Base-by-base conservation (phyloP, 1,140 invertebrate species). In the Globodera ellingtonae region DNA sequence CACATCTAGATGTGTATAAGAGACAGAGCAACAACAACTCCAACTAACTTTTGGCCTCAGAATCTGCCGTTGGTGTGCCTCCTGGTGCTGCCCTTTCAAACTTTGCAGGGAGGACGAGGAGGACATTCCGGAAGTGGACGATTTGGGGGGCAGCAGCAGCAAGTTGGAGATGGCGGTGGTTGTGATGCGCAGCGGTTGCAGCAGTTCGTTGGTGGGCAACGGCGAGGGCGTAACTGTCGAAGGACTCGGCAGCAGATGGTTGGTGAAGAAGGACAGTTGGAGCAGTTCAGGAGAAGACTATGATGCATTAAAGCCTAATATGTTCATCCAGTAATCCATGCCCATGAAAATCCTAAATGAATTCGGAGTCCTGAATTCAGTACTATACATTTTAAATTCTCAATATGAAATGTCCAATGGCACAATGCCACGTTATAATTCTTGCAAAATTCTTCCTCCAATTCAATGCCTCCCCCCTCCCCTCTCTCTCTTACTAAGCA, bases 241-340 rank as follows among this genome's bases (percentile, higher is more conserved):
- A 8, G 35, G 67, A 47, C 9, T 70, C 10, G 35, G 9, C 5
- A 47, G 67, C 67, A 70, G n/a, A 35, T 44, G 67, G 67, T 3
- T 10, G 67, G 21, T 13, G 67, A 44, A 47, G 21, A 3, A 4
- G 9, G 67, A 21, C 10, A 70, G 67, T 47, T 70, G 67, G 35
- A 70, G 67, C 67, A 70, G 67, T 70, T 70, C 67, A 10, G 67
- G 67, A 9, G 67, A 70, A 15, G 67, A 70, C 67, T 62, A 15
- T 52, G 50, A 52, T 52, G 50, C 50, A 13, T 52, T 52, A 9
- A 52, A 52, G 50, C 50, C 50, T 13, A 62, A 62, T 35, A 35
- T 35, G 35, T 35, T 35, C 3, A 35, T 35, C 35, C 35, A 35
- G 35, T 35, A 35, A 35, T 35, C 35, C 35, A 35, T 35, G 35